Evolutionary conservation across 2,888 invertebrate genomes (phyloP), one percentile per base, ranked within the genome.

Genomic region (Ichneumon xanthorius): DNA sequence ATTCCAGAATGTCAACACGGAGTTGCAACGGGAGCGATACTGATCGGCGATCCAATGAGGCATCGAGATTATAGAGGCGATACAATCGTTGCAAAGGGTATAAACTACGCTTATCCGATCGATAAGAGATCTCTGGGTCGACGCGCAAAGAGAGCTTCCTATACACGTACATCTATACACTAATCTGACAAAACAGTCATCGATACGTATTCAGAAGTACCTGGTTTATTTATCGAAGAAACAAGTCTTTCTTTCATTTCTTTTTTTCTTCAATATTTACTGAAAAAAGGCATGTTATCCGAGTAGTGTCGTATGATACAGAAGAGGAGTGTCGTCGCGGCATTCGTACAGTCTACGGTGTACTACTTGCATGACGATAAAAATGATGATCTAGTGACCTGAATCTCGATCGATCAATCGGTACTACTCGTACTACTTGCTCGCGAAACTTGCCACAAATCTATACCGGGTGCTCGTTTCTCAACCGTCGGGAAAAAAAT

Each of bases 91-190:
- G 45, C 80, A 78, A 80, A 80, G 61, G 16, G 82, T 70, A 86
- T 80, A 82, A 83, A 82, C 85, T 86, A 85, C 63, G 30, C 83
- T 85, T 82, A 83, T 82, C 82, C 85, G 77, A 48, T 80, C 40
- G 85, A 86, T 86, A 86, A 83, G 80, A 58, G 48, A 68, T 80
- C 77, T 67, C 61, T 68, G 33, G 53, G 50, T 75, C 82, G 75
- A 79, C 63, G 81, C 26, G 77, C 45, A 63, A 71, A 78, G 45
- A 33, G 33, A 45, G 33, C 37, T 65, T 48, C 26, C 14, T 61
- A 72, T 55, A 37, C 37, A 4, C 71, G 2, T 11, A 77, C 30
- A 22, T 19, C 14, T 16, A 53, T 33, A 19, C 19, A 50, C 37
- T 30, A 63, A 63, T 16, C n/a, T 30, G 63, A 33, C 16, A 16